Conservation (phyloP, 2,888 invertebrate species). For the Pyrrhia umbra region DNA sequence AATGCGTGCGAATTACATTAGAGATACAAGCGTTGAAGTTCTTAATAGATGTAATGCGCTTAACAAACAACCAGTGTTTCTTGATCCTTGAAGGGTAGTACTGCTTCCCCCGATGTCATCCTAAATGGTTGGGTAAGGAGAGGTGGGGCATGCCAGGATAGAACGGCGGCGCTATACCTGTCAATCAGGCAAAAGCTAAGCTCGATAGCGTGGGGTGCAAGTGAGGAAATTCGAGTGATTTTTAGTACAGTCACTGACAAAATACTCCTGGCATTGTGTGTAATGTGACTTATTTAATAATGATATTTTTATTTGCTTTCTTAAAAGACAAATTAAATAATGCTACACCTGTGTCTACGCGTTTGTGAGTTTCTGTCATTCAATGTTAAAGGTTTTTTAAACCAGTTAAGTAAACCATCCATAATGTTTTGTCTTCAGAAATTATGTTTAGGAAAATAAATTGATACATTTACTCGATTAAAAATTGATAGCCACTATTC, state of each 20-base stretch:
- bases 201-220: constrained; percentile 69
- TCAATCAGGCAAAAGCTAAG: constrained; percentile 83
- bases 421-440: no score
- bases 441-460: no score
- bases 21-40: constrained; percentile 76
- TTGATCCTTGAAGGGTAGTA: constrained; percentile 60
- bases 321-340: no score
- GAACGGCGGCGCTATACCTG: constrained; percentile 79
- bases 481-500: no score
- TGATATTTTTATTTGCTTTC: not conserved
- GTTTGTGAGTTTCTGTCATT: no score
- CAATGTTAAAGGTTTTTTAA: no score
- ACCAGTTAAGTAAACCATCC: no score
- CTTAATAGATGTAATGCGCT: constrained; percentile 82
- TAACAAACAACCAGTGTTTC: constrained; percentile 69
- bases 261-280: not conserved
- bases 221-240: constrained; percentile 40
- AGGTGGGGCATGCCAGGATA: constrained; percentile 64
- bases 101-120: constrained; percentile 29
- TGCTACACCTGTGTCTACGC: no score
- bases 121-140: constrained; percentile 26
- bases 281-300: not conserved
- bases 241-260: not conserved
- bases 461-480: no score
- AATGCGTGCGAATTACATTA: constrained; percentile 82